phyloP scores from a whole-genome alignment of 2,113 vertebrate species.

The Lamprologus lemairii region DNA sequence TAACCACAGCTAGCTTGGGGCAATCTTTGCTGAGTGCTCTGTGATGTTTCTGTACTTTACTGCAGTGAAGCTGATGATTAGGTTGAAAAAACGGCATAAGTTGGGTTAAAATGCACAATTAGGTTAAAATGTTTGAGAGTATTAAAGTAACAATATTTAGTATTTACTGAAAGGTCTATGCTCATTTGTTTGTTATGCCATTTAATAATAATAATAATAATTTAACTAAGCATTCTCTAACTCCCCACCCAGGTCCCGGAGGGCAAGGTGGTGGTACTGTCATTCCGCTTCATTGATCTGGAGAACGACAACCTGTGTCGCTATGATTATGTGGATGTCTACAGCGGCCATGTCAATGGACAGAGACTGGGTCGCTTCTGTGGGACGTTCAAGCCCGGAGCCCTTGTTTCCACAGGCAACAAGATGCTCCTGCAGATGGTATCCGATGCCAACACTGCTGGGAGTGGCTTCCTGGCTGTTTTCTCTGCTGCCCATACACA shows the following conservation, averaged over 20 bases:
- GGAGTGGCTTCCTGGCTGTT: slow-evolving; percentile 90
- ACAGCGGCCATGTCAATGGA: slow-evolving; percentile 78
- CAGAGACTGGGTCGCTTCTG: slow-evolving; percentile 95
- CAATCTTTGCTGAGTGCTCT: not conserved
- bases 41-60: not conserved
- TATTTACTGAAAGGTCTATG: not conserved
- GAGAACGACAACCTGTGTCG: slow-evolving; percentile 91
- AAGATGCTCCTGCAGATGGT: slow-evolving; percentile 98
- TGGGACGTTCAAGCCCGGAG: slow-evolving; percentile 86
- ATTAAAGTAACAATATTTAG: not conserved
- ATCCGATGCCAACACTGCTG: slow-evolving; percentile 94
- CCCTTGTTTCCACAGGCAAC: slow-evolving; percentile 87
- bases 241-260: slow-evolving; percentile 82
- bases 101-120: not conserved
- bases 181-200: not conserved
- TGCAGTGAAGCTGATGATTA: not conserved
- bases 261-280: slow-evolving; percentile 90
- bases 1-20: not conserved
- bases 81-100: not conserved
- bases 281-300: slow-evolving; percentile 88
- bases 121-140: not conserved
- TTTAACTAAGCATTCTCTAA: not conserved
- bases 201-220: not conserved
- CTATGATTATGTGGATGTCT: slow-evolving; percentile 94
- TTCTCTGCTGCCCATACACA: slow-evolving; percentile 87